Base-by-base conservation (phyloP, 2,113 vertebrate genomes). In the Salvelinus sp. region DNA sequence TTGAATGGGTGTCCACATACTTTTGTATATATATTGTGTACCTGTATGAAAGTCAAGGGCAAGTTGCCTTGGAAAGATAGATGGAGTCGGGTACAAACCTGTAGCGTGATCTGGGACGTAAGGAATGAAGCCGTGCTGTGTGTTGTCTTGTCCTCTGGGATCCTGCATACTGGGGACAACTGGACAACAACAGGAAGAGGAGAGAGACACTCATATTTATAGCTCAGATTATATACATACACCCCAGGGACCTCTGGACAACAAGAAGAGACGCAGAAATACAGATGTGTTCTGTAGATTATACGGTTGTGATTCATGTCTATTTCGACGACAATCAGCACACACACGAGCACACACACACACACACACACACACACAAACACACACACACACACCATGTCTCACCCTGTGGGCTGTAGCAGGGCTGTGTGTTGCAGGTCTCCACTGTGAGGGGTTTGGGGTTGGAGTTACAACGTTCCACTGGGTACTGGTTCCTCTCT, bases 121-220 rank as follows among this genome's bases (percentile, higher is more conserved):
- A 12, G 93, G 93, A 0, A 89, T 83, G 71, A 85, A 90, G 6
- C 85, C 85, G 2, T 88, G 91, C 44, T 88, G 87, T 2, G 83
- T 89, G 84, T 82, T 82, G 81, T 96, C 89, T 0, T 95, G 93
- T 72, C 95, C 96, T 79, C 80, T 88, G 0, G 91, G 79, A 73
- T 97, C 93, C 89, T 95, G 96, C 85, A 92, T 81, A 70, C 96
- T 98, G 83, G 96, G 95, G 20, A 95, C 95, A 9, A 83, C 97
- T 98, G 85, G 44, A 75, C 22, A 69, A 5, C 77, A 6, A 63
- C 16, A n/a, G n/a, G n/a, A n/a, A n/a, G n/a, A 13, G 38, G 69
- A 72, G 58, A 6, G 0, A 30, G 1, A 30, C 30, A 6, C 4
- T 30, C 3, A 30, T 5, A 30, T 30, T 4, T 30, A 30, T 30